Percentiles rank a stretch among this genome's conserved stretches.
These are phyloP conservation scores for Ailurus styani DNA, from an alignment of 2,113 vertebrate species.

Conservation along the genomic window DNA sequence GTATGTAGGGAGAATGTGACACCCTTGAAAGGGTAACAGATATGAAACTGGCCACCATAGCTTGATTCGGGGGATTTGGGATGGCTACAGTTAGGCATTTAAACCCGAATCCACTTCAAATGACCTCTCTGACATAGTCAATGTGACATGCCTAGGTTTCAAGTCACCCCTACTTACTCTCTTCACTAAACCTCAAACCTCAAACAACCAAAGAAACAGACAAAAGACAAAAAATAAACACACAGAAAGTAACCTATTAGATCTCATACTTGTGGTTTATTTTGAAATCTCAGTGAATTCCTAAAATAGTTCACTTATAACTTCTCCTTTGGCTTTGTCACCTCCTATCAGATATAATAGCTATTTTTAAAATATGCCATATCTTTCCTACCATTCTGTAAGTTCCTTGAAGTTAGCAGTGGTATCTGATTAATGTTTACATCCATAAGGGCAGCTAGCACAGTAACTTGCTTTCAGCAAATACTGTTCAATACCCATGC, in stretches of 20 bases:
- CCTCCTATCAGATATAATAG: not conserved
- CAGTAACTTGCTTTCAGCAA: not conserved
- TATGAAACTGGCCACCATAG: not conserved
- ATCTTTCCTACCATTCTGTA: not conserved
- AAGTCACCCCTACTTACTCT: not conserved
- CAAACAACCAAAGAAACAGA: constrained; percentile 22
- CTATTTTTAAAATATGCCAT: not conserved
- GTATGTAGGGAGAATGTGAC: not conserved
- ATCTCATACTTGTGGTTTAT: constrained; percentile 15
- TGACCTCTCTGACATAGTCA: not conserved
- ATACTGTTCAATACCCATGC: not conserved
- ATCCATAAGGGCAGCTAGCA: not conserved
- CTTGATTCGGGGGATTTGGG: not conserved
- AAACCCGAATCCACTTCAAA: not conserved
- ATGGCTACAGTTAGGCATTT: not conserved
- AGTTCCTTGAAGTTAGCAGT: not conserved
- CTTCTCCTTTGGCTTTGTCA: not conserved
- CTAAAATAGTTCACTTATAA: constrained; percentile 15
- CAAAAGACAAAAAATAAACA: constrained; percentile 23
- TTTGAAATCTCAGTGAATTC: constrained; percentile 43
- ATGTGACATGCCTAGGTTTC: not conserved
- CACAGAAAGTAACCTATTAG: not conserved
- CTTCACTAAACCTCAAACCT: constrained; percentile 26
- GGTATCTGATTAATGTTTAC: not conserved
- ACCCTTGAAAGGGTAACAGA: not conserved